Conservation (phyloP, 1,140 invertebrate species). For the Drosophila ogumai region DNA sequence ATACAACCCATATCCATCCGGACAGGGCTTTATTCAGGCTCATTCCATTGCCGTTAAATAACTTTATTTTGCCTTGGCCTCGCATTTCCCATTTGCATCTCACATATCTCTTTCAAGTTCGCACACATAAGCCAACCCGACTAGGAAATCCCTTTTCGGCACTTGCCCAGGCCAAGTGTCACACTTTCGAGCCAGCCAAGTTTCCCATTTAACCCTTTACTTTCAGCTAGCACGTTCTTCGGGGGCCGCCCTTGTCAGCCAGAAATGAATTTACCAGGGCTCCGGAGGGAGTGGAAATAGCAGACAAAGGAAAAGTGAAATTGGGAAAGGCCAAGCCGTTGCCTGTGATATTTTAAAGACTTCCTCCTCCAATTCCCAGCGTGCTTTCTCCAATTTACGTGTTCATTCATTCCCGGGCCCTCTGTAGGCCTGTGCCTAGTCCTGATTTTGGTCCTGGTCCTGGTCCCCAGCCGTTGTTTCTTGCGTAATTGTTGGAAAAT, state of each 20-base stretch:
- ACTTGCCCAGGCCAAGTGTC: slow-evolving; percentile 30
- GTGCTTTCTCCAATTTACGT: slow-evolving; percentile 41
- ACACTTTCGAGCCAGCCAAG: slow-evolving; percentile 30
- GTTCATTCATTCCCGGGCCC: slow-evolving; percentile 18
- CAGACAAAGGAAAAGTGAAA: slow-evolving; percentile 21
- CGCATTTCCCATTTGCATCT: slow-evolving; percentile 17
- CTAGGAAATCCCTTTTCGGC: slow-evolving; percentile 31
- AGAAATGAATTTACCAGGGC: slow-evolving; percentile 26
- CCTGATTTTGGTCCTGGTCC: slow-evolving; percentile 10
- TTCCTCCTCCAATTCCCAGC: slow-evolving; percentile 9
- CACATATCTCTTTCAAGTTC: slow-evolving; percentile 29
- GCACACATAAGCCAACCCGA: slow-evolving; percentile 15
- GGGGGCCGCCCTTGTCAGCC: slow-evolving; percentile 19
- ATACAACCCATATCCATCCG: background rate
- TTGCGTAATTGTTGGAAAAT: slow-evolving; percentile 64
- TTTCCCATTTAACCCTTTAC: slow-evolving; percentile 35
- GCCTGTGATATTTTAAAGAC: slow-evolving; percentile 38
- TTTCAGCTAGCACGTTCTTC: slow-evolving; percentile 15
- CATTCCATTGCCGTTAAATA: slow-evolving; percentile 24
- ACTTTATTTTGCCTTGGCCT: slow-evolving; percentile 15
- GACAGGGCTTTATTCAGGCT: background rate
- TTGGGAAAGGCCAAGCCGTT: slow-evolving; percentile 15
- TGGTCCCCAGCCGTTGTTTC: slow-evolving; percentile 33
- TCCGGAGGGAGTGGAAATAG: slow-evolving; percentile 9
- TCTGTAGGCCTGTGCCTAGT: slow-evolving; percentile 1